phyloP scores from a whole-genome alignment of 1,140 invertebrate genomes.

The Arctopsyche grandis region DNA sequence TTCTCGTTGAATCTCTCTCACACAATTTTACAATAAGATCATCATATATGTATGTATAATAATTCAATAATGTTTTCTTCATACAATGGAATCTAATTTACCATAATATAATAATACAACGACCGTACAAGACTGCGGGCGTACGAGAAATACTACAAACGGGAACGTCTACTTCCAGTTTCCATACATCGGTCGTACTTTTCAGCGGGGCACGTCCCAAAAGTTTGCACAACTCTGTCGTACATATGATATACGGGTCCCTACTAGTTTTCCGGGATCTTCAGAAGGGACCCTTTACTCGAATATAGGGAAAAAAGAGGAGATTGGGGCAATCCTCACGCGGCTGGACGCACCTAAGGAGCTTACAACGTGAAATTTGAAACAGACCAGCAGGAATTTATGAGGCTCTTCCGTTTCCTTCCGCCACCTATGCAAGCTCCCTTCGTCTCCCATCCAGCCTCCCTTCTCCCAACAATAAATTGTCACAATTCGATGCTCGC shows the following conservation, averaged over 20 bases:
- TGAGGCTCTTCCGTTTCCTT: constrained; percentile 12
- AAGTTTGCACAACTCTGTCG: constrained; percentile 21
- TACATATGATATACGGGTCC: constrained; percentile 28
- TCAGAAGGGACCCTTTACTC: too few species aligned
- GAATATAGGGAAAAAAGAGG: background rate
- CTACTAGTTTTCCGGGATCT: background rate
- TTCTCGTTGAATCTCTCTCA: too few species aligned
- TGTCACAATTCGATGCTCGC: constrained; percentile 28
- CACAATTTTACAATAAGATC: too few species aligned
- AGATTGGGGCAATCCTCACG: background rate
- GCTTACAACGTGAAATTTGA: constrained; percentile 16
- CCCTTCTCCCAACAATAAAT: constrained; percentile 19
- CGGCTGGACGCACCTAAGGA: constrained; percentile 16
- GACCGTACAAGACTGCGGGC: too few species aligned
- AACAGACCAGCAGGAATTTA: constrained; percentile 30
- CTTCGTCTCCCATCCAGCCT: background rate
- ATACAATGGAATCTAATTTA: too few species aligned
- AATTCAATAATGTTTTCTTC: too few species aligned
- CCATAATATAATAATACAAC: too few species aligned
- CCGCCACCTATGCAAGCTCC: background rate
- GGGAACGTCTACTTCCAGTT: background rate
- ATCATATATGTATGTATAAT: too few species aligned
- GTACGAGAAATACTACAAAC: background rate
- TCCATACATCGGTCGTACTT: background rate
- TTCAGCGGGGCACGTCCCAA: constrained; percentile 16